Conservation (phyloP, 2,888 invertebrate genomes). For the Rugalucina vietnamica region DNA sequence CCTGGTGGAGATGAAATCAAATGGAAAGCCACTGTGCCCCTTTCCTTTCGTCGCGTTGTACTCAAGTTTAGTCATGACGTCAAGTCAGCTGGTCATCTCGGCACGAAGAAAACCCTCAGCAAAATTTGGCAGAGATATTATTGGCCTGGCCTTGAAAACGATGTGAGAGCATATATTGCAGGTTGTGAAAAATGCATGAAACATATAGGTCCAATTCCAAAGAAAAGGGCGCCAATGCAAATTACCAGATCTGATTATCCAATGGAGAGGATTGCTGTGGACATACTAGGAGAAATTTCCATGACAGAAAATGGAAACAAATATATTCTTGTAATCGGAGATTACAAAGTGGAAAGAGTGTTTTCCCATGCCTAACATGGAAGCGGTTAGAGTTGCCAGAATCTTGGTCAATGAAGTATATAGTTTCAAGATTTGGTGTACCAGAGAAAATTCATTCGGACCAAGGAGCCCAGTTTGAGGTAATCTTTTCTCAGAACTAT, state of each 20-base stretch:
- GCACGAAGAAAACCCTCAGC: not conserved
- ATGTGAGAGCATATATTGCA: not conserved
- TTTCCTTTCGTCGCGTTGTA: not conserved
- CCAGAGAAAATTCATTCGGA: conserved; percentile 1
- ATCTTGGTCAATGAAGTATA: not conserved
- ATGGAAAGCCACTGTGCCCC: not conserved
- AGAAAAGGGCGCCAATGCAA: too few relatives aligned
- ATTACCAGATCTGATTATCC: not conserved
- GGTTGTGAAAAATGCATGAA: not conserved
- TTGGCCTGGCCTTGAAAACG: not conserved
- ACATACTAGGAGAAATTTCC: not conserved
- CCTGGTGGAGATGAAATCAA: not conserved
- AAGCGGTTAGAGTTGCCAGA: not conserved
- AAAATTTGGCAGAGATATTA: not conserved
- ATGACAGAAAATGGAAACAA: not conserved
- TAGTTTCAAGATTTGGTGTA: not conserved
- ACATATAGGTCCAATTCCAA: too few relatives aligned
- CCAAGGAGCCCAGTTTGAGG: conserved; percentile 12
- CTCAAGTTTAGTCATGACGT: not conserved
- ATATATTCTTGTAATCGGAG: not conserved
- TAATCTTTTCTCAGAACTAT: not conserved
- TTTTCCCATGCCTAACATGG: conserved; percentile 14
- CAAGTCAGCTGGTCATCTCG: not conserved
- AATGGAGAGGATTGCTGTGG: not conserved
- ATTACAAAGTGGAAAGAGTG: conserved; percentile 7